Conservation (phyloP, 2,797 vertebrate genomes). For the Halcyon smyrnensis region DNA sequence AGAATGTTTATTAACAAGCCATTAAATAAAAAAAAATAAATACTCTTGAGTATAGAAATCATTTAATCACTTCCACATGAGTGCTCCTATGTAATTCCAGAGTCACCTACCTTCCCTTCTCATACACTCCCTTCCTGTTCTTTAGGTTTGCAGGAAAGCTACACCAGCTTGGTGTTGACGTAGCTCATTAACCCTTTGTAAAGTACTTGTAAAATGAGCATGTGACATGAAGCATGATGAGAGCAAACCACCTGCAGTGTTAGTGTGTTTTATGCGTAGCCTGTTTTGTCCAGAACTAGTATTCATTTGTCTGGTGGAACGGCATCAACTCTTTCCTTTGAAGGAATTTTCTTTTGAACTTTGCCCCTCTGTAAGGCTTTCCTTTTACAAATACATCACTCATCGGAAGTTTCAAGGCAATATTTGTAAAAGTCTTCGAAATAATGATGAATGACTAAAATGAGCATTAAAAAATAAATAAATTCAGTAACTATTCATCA, state of each 20-base stretch:
- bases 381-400: conserved; percentile 18
- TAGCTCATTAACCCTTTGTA: not conserved
- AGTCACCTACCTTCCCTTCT: not conserved
- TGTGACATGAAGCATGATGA: not conserved
- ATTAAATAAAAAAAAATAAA: not conserved
- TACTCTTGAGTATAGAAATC: not conserved
- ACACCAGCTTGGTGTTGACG: not conserved
- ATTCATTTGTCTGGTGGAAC: not conserved
- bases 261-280: not conserved
- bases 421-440: conserved; percentile 47
- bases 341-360: not conserved
- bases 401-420: not conserved
- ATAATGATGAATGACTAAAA: conserved; percentile 54
- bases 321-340: not conserved
- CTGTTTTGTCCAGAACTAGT: not conserved
- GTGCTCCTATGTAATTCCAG: not conserved
- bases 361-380: not conserved
- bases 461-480: conserved; percentile 53
- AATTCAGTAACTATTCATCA: conserved; percentile 48
- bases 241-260: not conserved
- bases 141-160: not conserved
- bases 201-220: not conserved
- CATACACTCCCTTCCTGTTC: not conserved
- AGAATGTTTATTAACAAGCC: not conserved
- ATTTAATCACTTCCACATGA: not conserved